Base-by-base conservation (phyloP, 2,888 invertebrate genomes). In the Loripinus fragilis region DNA sequence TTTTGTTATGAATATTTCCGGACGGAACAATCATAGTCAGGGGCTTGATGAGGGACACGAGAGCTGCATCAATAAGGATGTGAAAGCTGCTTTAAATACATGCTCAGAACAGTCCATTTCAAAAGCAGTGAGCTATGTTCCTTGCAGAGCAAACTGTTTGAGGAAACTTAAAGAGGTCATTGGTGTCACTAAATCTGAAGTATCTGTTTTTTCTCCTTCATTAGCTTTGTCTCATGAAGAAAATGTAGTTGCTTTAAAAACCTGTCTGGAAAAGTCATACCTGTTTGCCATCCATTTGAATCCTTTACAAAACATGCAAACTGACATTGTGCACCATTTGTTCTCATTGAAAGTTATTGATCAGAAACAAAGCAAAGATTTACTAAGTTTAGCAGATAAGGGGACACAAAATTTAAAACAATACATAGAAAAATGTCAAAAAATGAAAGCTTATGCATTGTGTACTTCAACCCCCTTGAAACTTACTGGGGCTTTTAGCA, bases 1-100 rank as follows among this genome's bases (percentile, higher is more conserved):
- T 5, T 55, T 55, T 55, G 55, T 55, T 25, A 55, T 55, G 55
- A 45, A 45, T 15, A 17, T 68, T 2, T 33, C 28, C 8, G 45
- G 42, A 28, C 20, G 45, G 28, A 68, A 68, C 25, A 25, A 12
- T 42, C 48, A 68, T 28, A 17, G 15, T 45, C 70, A 70, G n/a
- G 70, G 70, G 28, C 30, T 52, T 5, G 70, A 70, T 70, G 70
- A 70, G 35, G 70, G 45, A 10, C 70, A 70, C 30, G 70, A 70
- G 30, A 70, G 52, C 35, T 70, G 70, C 23, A 70, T 52, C n/a
- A 70, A 70, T 35, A 30, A 41, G 12, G 70, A 70, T n/a, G 52
- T 70, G 5, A 52, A 70, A 52, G 35, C 35, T 35, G 70, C 55
- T 35, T 23, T 70, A 35, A 70, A 23, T 45, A 52, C 15, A 42